Conservation (phyloP, 2,797 vertebrate species). For the Danio choprae region DNA sequence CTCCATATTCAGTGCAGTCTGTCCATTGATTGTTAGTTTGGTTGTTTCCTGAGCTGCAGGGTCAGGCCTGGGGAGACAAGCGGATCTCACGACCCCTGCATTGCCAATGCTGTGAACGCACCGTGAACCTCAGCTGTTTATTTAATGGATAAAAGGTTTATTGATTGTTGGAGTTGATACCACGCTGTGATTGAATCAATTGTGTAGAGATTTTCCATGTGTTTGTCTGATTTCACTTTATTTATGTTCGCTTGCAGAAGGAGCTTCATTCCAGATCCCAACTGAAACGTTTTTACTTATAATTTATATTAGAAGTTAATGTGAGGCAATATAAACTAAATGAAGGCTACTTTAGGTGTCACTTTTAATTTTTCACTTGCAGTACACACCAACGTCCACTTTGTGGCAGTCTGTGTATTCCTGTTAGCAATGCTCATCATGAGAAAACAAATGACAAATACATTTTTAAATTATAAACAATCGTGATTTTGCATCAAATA, state of each 20-base stretch:
- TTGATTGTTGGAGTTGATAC: conserved; percentile 33
- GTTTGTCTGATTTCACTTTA: conserved; percentile 18
- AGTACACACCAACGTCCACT: conserved; percentile 37
- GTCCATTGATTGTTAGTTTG: conserved; percentile 10
- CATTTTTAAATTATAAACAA: background rate
- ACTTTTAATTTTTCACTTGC: background rate
- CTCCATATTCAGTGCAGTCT: conserved; percentile 19
- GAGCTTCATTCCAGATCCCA: no score
- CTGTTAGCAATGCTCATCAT: background rate
- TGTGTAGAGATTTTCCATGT: conserved; percentile 11
- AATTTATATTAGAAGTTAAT: background rate
- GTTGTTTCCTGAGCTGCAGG: conserved; percentile 17
- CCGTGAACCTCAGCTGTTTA: conserved; percentile 26
- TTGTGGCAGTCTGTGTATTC: conserved; percentile 31
- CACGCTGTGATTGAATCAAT: conserved; percentile 27
- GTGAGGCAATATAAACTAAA: background rate
- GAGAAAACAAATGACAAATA: background rate
- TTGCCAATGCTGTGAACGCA: background rate
- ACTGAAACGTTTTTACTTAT: background rate
- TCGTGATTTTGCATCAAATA: background rate
- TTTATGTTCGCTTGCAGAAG: background rate
- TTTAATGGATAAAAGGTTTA: conserved; percentile 24
- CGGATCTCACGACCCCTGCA: conserved; percentile 8
- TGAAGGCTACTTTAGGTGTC: background rate
- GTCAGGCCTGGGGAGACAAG: background rate